Evolutionary conservation across 2,797 vertebrate species (phyloP), one percentile per base, ranked within the genome.

Genomic region (Kryptopterus vitreolus): DNA sequence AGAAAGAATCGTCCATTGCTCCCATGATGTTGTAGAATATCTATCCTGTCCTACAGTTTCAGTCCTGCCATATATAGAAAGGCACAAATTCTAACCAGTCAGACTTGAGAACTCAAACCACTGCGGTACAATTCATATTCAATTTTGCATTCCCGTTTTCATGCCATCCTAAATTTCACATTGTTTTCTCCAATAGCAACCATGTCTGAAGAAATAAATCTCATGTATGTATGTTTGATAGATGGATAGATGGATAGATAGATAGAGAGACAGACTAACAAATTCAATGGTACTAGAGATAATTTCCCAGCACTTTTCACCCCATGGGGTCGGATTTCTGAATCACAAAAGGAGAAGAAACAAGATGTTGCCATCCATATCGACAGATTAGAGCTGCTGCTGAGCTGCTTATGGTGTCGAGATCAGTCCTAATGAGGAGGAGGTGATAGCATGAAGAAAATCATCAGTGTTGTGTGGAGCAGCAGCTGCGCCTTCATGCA

Each of bases 321-420:
- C 18, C 29, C 26, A 22, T 53, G 29, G 69, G 62, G 50, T 18
- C 2, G 57, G 53, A 65, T 48, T 75, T 75, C 43, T 50, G 43
- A 72, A 81, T 83, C 72, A 81, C 43, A 31, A 69, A 58, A 83
- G 66, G 81, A 75, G 1, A 77, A 20, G 18, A 29, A 68, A 12
- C 10, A 13, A n/a, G 52, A 63, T 57, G 50, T 81, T 6, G 81
- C 79, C 82, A 82, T 85, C 81, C 84, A 81, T 83, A 87, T 22
- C 57, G 48, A 76, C 79, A 29, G 62, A 80, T 76, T 55, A 74
- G 35, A 18, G 74, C 57, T 22, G 55, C 76, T 81, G 77, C 68
- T 76, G 66, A 73, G 48, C 78, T 65, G 72, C 72, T 76, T 75
- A 77, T 20, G 57, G 69, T 76, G 76, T 43, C 52, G 52, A n/a